Conservation (phyloP, 2,113 vertebrate genomes). For the Ranitomeya variabilis region DNA sequence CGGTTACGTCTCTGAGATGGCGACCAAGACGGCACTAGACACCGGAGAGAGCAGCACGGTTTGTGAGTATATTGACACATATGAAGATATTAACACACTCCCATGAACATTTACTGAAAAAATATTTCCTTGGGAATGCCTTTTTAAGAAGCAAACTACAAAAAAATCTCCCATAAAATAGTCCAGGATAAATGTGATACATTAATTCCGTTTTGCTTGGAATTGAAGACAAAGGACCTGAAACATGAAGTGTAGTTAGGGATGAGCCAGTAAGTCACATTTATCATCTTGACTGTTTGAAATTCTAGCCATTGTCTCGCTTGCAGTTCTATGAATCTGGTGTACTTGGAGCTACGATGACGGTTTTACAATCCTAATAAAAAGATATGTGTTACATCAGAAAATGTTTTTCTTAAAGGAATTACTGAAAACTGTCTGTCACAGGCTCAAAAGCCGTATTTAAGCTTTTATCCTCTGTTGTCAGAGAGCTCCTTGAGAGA, state of each 20-base stretch:
- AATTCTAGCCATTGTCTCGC: neutral
- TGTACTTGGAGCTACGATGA: neutral
- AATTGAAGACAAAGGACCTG: neutral
- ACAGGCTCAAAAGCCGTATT: constrained; percentile 5
- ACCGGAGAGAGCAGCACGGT: too few species aligned
- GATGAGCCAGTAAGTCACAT: neutral
- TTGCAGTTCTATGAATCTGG: neutral
- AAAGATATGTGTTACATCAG: constrained; percentile 3
- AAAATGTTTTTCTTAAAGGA: neutral
- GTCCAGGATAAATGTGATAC: neutral
- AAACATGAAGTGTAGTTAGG: neutral
- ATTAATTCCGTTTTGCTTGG: neutral
- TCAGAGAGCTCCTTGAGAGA: constrained; percentile 2
- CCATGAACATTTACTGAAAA: too few species aligned
- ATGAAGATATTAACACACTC: too few species aligned
- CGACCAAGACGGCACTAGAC: too few species aligned
- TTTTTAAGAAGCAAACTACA: too few species aligned
- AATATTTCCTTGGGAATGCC: too few species aligned
- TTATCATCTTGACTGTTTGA: neutral
- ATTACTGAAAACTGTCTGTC: constrained; percentile 16
- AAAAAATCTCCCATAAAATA: neutral
- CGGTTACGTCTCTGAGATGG: too few species aligned
- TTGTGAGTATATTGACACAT: too few species aligned
- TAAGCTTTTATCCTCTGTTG: constrained; percentile 26
- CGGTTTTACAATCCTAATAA: constrained; percentile 6